Evolutionary conservation across 2,888 invertebrate genomes (phyloP), one percentile per base, ranked within the genome.

Genomic region (Argyresthia goedartella): DNA sequence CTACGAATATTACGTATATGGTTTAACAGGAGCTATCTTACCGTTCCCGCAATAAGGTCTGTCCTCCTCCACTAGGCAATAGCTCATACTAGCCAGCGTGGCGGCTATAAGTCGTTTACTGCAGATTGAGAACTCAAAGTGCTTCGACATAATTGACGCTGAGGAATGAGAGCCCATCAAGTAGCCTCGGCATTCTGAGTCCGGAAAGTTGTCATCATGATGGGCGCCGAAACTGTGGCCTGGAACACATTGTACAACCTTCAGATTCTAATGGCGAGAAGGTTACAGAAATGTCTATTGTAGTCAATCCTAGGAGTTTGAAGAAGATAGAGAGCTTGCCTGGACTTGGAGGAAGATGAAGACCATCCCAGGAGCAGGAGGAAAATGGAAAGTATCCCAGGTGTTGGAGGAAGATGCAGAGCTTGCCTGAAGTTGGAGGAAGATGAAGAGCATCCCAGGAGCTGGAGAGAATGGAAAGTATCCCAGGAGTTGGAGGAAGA

Each of bases 171-270:
- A 76, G 1, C 86, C 75, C 89, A 89, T 89, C 33, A 88, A 66
- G 63, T 75, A 76, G 1, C 82, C 88, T 0, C 66, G 69, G 57
- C 87, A 87, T 33, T 77, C 75, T 0, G 66, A 65, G 53, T 73
- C 72, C 0, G 81, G 80, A 61, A 77, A 84, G 59, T 76, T 73
- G 52, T 85, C 82, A 60, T 89, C 89, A 63, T 89, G 88, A 55
- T 81, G 78, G 0, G 88, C 85, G 1, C 89, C 89, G 57, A 88
- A 89, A 64, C 88, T 88, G 62, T 89, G 88, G 0, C 88, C 88
- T 82, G 60, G 1, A 33, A 35, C 39, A 43, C 1, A 11, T n/a
- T 13, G 6, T n/a, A 4, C 14, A 43, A 43, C 13, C 13, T 7
- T 13, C 14, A 14, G 15, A 43, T 8, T 8, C 1, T 39, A 39